phyloP scores from a whole-genome alignment of 2,888 invertebrate genomes.

The Cactoblastis cactorum region DNA sequence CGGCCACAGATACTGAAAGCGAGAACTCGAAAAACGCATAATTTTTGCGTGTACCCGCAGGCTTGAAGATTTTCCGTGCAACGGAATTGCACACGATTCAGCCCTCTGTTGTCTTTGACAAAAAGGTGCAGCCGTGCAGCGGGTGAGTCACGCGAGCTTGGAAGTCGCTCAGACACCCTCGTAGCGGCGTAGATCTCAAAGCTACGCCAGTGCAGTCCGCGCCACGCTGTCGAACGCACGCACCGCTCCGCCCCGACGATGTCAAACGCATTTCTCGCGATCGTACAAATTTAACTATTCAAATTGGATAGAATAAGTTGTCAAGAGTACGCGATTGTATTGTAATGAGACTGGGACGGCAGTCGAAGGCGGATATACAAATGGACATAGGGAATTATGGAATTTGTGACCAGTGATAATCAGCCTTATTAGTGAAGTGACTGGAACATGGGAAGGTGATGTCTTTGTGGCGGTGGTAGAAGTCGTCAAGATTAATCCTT shows the following conservation, averaged over 20 bases:
- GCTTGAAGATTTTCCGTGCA: slow-evolving; percentile 33
- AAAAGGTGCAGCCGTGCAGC: slow-evolving; percentile 21
- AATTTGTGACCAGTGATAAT: slow-evolving; percentile 39
- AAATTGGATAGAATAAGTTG: slow-evolving; percentile 52
- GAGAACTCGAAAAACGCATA: slow-evolving; percentile 32
- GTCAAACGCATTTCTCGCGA: slow-evolving; percentile 42
- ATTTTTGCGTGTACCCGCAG: slow-evolving; percentile 46
- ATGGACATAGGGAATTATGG: slow-evolving; percentile 36
- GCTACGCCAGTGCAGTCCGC: slow-evolving; percentile 52
- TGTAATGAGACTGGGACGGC: slow-evolving; percentile 41
- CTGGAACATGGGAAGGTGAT: slow-evolving; percentile 54
- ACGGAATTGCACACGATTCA: slow-evolving; percentile 25
- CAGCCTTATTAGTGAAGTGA: slow-evolving; percentile 50
- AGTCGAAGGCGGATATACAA: slow-evolving; percentile 28
- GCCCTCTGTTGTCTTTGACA: slow-evolving; percentile 19
- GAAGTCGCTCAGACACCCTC: slow-evolving; percentile 50
- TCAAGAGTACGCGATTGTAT: slow-evolving; percentile 48
- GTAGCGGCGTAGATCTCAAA: slow-evolving; percentile 56
- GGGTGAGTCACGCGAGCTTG: slow-evolving; percentile 58
- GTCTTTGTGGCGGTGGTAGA: slow-evolving; percentile 34
- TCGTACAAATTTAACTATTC: slow-evolving; percentile 50
- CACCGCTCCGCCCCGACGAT: slow-evolving; percentile 32
- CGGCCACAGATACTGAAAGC: slow-evolving; percentile 38
- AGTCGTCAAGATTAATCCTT: slow-evolving; percentile 71
- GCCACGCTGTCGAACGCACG: slow-evolving; percentile 48